These are phyloP conservation scores for Bujurquina vittata DNA, from an alignment of 2,113 vertebrate species.

Conservation along the genomic window DNA sequence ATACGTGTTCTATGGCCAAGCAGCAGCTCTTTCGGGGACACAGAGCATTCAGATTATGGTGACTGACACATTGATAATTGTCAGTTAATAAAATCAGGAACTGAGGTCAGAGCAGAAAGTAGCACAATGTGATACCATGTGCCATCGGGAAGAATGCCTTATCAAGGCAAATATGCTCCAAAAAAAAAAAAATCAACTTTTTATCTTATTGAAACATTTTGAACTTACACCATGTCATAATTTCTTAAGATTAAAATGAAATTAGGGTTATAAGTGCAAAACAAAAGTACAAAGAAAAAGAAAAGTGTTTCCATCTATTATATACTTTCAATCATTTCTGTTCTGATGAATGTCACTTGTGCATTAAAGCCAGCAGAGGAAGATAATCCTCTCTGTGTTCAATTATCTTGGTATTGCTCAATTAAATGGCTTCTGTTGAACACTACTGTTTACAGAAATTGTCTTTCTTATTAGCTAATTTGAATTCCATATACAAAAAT, in stretches of 20 bases:
- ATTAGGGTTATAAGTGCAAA: background rate
- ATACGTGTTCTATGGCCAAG: background rate
- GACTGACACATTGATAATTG: background rate
- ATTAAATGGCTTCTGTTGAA: background rate
- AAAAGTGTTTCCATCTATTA: background rate
- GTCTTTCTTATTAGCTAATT: background rate
- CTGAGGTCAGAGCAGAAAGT: background rate
- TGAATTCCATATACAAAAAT: background rate
- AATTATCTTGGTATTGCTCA: conserved; percentile 2
- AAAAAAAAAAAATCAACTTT: background rate
- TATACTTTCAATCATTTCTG: background rate
- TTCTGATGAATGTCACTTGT: conserved; percentile 2
- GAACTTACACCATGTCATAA: background rate
- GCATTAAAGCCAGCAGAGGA: background rate
- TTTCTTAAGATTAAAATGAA: background rate
- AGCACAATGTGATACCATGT: background rate
- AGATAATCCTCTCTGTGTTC: background rate
- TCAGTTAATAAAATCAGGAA: background rate
- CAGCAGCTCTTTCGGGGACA: background rate
- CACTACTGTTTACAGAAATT: background rate
- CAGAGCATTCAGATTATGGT: background rate
- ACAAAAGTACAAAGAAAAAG: background rate
- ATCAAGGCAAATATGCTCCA: background rate
- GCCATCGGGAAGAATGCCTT: background rate
- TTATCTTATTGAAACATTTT: background rate